A percentile compares a stretch with the other conserved stretches of the same genome.
phyloP scores from a whole-genome alignment of 2,113 vertebrate genomes.

The Corythaeola cristata region DNA sequence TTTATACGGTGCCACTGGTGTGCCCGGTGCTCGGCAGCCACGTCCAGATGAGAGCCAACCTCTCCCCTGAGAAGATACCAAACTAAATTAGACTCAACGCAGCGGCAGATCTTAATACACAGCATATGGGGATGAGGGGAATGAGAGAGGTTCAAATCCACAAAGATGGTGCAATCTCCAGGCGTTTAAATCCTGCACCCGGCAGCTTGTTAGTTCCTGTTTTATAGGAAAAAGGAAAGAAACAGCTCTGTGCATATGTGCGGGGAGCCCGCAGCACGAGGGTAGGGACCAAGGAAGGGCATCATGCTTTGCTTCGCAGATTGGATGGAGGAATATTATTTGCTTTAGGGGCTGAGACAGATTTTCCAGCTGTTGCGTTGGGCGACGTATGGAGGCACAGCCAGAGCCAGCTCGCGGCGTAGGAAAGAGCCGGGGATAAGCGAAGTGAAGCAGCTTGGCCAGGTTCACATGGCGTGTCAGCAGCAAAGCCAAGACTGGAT shows the following conservation, averaged over 20 bases:
- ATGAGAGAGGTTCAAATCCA: neutral
- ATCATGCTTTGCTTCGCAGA: neutral
- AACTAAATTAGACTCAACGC: neutral
- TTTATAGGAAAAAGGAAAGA: neutral
- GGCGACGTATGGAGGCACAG: neutral
- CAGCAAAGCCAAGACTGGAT: neutral
- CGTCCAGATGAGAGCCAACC: neutral
- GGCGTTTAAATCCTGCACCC: neutral
- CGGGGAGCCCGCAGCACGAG: rapidly evolving
- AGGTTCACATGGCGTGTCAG: neutral
- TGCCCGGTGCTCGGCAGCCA: neutral
- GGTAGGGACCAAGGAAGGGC: neutral
- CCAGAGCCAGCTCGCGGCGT: rapidly evolving
- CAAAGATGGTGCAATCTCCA: neutral
- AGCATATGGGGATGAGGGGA: neutral
- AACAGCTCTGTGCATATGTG: rapidly evolving
- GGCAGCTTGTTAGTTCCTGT: rapidly evolving
- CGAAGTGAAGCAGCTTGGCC: neutral
- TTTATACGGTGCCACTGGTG: conserved; percentile 1
- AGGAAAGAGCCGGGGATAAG: neutral
- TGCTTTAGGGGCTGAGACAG: neutral
- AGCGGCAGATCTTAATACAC: neutral
- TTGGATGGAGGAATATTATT: neutral
- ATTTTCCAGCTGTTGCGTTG: neutral
- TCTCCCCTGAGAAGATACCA: neutral